Evolutionary conservation across 2,888 invertebrate species (phyloP).

Genomic region (Drosophila nr. medialis): DNA sequence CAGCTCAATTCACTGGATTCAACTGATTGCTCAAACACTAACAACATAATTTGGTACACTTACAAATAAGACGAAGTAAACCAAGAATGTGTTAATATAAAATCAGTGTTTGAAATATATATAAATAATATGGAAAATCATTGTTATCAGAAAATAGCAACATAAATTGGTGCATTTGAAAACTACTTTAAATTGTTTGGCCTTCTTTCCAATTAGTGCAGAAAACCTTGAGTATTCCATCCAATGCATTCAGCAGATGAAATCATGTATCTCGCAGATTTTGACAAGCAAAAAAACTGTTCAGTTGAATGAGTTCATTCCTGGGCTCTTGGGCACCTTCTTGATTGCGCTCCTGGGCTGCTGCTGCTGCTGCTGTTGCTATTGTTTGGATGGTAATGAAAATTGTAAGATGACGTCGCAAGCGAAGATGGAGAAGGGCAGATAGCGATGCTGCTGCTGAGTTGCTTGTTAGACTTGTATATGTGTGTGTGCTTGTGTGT

Average conservation of each 20-base stretch:
- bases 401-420: conserved; percentile 65
- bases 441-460: background rate
- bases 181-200: too few relatives aligned
- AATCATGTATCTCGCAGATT: background rate
- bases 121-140: too few relatives aligned
- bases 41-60: background rate
- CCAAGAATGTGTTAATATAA: too few relatives aligned
- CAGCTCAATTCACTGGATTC: background rate
- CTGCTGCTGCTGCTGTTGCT: conserved; percentile 19
- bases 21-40: background rate
- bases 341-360: conserved; percentile 2
- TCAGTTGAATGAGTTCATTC: background rate
- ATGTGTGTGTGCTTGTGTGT: background rate
- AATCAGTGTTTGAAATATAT: too few relatives aligned
- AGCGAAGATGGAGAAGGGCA: conserved; percentile 16
- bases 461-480: background rate
- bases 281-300: background rate
- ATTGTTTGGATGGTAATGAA: conserved; percentile 66
- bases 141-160: too few relatives aligned
- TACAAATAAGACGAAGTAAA: background rate
- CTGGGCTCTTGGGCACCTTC: background rate
- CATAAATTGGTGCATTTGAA: too few relatives aligned
- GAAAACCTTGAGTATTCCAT: background rate
- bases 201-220: background rate
- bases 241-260: background rate